phyloP scores from a whole-genome alignment of 2,113 vertebrate genomes.

The Arvicanthis niloticus region DNA sequence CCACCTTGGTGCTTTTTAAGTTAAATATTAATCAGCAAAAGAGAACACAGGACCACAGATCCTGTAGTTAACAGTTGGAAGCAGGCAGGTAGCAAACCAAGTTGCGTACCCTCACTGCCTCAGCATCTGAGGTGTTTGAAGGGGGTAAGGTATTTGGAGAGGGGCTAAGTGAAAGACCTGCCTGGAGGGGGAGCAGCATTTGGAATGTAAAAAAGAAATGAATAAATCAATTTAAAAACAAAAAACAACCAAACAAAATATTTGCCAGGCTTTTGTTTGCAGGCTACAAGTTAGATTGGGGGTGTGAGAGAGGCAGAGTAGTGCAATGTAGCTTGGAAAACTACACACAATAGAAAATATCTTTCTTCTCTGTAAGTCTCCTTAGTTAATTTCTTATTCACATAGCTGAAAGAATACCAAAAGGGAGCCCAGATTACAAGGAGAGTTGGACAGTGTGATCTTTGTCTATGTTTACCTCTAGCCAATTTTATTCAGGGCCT shows the following conservation, averaged over 20 bases:
- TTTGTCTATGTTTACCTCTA: background rate
- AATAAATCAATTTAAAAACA: no score
- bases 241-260: background rate
- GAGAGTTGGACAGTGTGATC: background rate
- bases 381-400: background rate
- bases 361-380: background rate
- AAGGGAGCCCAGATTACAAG: background rate
- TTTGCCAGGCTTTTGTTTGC: background rate
- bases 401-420: background rate
- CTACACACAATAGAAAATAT: background rate
- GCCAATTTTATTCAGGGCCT: background rate
- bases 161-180: no score
- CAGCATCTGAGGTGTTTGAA: background rate
- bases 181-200: no score
- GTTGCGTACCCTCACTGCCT: background rate
- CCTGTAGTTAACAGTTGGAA: background rate
- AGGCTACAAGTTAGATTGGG: background rate
- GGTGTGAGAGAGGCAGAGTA: no score
- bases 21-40: slow-evolving; percentile 41
- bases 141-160: no score
- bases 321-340: background rate
- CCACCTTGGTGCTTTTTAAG: background rate
- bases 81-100: background rate
- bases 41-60: background rate
- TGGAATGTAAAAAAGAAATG: no score